Evolutionary conservation across 2,888 invertebrate genomes (phyloP), one percentile per base, ranked within the genome.

Genomic region (Aquatica leii): DNA sequence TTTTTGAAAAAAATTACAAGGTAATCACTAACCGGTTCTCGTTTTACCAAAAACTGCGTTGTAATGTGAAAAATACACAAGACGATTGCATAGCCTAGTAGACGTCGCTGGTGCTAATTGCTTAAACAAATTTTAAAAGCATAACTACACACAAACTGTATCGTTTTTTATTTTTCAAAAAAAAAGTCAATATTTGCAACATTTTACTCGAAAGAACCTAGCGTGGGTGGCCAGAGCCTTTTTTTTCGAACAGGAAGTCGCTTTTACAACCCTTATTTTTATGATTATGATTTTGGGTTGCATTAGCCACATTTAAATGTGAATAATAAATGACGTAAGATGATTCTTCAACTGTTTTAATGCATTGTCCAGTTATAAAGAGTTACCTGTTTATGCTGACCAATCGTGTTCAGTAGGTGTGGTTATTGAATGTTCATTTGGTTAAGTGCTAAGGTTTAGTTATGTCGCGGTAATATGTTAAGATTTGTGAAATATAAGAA

Each of bases 1-100:
- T 15, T 34, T 24, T 50, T 50, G 8, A 37, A 56, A 72, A 71
- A 73, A 75, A 74, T 73, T 66, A 74, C 71, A 73, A 74, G 72
- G 73, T 69, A 75, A 76, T 73, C 74, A 69, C 69, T 71, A 76
- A 80, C 80, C 78, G 78, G 79, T 79, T 79, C 75, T 66, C 70
- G 70, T 75, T 75, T 74, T 75, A 77, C 77, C 76, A 77, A 78
- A 78, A 76, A 76, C 77, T 77, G 71, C 72, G 64, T 53, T 73
- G 73, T 80, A 80, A 80, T 80, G 76, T 76, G 77, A 79, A 79
- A 78, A 72, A 78, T 76, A 79, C 77, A 80, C 77, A 79, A 51
- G 73, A 72, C 72, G 71, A 74, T 75, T 76, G 76, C 78, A 77
- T 73, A 71, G 74, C 70, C 69, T 69, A 71, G 77, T 74, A 76